These are phyloP conservation scores for Sarcophaga caerulescens DNA, from an alignment of 2,888 invertebrate genomes.

Conservation along the genomic window DNA sequence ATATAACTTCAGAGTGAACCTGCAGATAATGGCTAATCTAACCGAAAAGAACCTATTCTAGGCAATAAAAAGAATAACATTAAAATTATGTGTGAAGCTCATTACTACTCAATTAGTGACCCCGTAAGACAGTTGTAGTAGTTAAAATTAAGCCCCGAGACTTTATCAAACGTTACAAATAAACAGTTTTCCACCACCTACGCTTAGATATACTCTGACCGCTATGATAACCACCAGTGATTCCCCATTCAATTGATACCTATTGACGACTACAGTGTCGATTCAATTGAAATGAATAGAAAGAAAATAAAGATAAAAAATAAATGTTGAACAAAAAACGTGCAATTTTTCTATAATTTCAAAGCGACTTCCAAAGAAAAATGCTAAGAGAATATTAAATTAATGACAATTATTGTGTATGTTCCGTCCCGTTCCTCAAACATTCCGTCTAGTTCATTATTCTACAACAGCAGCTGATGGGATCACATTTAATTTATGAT, in stretches of 20 bases:
- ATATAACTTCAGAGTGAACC: no score
- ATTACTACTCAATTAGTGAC: no score
- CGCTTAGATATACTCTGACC: no score
- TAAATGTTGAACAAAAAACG: constrained; percentile 25
- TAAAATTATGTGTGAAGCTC: no score
- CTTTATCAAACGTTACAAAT: no score
- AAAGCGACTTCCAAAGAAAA: constrained; percentile 44
- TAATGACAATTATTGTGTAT: constrained; percentile 22
- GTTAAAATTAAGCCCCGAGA: no score
- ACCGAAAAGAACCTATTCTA: no score
- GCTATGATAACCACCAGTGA: neutral
- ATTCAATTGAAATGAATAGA: neutral
- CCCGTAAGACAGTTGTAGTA: no score
- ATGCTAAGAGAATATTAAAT: constrained; percentile 52
- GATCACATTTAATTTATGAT: constrained; percentile 40
- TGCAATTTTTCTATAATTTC: constrained; percentile 50
- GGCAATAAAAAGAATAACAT: no score
- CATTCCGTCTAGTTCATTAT: neutral
- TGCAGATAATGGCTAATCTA: no score
- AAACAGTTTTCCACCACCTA: no score
- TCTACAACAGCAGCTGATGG: neutral
- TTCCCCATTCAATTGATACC: neutral
- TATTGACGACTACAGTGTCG: neutral
- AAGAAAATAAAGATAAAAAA: neutral
- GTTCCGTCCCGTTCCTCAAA: neutral